Evolutionary conservation across 1,140 invertebrate genomes (phyloP).

Genomic region (Dendrolimus punctatus): DNA sequence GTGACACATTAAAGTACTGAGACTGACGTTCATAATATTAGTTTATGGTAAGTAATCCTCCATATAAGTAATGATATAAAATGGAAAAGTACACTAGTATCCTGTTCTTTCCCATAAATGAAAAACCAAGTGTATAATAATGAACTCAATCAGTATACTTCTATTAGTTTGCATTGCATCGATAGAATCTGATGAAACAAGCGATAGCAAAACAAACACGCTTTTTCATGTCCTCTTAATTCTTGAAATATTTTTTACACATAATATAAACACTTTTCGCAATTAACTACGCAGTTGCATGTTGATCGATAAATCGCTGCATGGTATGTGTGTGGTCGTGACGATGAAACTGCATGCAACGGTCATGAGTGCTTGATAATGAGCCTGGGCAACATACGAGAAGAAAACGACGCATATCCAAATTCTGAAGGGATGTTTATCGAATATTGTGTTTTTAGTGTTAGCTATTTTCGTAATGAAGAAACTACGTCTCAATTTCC

Average conservation of each 20-base stretch:
- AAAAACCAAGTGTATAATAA: no score
- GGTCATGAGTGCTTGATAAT: constrained; percentile 17
- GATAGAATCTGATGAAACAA: neutral
- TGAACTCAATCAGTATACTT: no score
- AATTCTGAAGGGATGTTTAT: constrained; percentile 10
- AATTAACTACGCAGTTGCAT: constrained; percentile 35
- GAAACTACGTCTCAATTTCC: no score
- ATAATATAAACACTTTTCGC: constrained; percentile 16
- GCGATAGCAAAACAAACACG: neutral
- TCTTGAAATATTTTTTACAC: constrained; percentile 9
- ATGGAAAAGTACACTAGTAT: no score
- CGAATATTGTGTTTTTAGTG: constrained; percentile 4
- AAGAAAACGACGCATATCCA: neutral
- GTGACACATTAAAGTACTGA: no score
- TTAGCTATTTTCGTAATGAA: neutral
- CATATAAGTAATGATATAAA: no score
- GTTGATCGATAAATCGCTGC: neutral
- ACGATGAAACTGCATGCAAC: no score
- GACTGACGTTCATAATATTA: no score
- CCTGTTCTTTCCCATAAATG: no score
- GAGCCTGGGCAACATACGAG: constrained; percentile 4
- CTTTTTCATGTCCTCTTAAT: neutral
- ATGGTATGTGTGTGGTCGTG: constrained; percentile 7
- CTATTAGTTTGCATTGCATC: no score
- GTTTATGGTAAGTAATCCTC: no score